These are phyloP conservation scores for Lepidurus arcticus DNA, from an alignment of 1,140 invertebrate species.

Conservation along the genomic window DNA sequence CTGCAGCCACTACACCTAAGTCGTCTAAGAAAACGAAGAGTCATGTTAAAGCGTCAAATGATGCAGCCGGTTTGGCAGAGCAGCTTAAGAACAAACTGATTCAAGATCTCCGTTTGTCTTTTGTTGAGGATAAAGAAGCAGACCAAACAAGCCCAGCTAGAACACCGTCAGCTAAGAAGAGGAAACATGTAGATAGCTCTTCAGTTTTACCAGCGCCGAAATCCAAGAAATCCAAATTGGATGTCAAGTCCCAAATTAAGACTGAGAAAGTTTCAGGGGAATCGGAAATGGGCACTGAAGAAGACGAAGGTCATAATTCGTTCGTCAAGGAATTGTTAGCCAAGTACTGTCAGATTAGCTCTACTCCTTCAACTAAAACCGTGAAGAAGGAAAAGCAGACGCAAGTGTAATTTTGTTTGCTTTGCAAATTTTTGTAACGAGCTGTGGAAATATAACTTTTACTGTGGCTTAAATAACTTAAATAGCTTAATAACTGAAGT, in stretches of 20 bases:
- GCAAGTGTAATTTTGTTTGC: background rate
- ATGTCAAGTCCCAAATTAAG: background rate
- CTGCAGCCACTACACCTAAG: background rate
- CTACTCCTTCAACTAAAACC: background rate
- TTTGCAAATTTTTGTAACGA: background rate
- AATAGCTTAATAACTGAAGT: no score
- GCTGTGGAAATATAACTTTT: background rate
- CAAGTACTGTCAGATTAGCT: background rate
- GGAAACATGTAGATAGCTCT: background rate
- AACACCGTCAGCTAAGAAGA: background rate
- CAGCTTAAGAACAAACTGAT: background rate
- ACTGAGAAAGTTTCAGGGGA: background rate
- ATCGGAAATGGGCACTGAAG: background rate
- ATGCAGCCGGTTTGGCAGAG: background rate
- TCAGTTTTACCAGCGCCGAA: background rate
- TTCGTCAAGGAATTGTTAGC: background rate
- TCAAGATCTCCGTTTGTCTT: background rate
- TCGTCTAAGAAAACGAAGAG: background rate
- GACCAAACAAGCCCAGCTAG: background rate
- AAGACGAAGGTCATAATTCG: background rate
- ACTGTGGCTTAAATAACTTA: background rate
- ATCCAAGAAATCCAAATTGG: background rate
- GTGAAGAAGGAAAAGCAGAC: background rate
- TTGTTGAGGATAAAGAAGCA: background rate
- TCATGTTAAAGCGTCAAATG: background rate